A percentile compares a stretch with the other conserved stretches of the same genome.
These are phyloP conservation scores for Brenthis ino DNA, from an alignment of 2,888 invertebrate genomes.

Conservation along the genomic window DNA sequence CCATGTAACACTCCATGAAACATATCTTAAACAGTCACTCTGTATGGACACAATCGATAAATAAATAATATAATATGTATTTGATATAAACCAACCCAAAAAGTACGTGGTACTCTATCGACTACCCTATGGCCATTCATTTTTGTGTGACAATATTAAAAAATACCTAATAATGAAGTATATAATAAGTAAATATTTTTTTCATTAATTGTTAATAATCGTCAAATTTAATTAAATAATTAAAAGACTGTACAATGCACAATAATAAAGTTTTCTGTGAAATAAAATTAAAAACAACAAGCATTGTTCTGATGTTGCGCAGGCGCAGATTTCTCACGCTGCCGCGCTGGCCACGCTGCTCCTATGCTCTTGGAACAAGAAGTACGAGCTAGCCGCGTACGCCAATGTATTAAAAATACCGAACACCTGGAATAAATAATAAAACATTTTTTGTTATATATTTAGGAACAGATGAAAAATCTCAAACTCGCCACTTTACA, in stretches of 20 bases:
- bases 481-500: too few species aligned
- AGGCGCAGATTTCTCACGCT: conserved; percentile 37
- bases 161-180: conserved; percentile 1
- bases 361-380: conserved; percentile 89
- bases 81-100: conserved; percentile 14
- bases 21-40: conserved; percentile 37
- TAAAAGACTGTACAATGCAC: conserved; percentile 39
- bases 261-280: conserved; percentile 36
- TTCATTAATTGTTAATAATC: conserved; percentile 25
- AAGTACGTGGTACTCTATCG: conserved; percentile 8
- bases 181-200: conserved; percentile 14
- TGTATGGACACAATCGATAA: conserved; percentile 37
- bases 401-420: conserved; percentile 91
- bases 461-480: too few species aligned
- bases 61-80: conserved; percentile 7
- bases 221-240: conserved; percentile 37
- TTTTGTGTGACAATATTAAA: conserved; percentile 14
- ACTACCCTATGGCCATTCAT: conserved; percentile 27
- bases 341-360: conserved; percentile 54
- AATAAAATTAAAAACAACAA: conserved; percentile 45
- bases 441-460: too few species aligned
- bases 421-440: conserved; percentile 83
- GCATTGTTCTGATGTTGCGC: conserved; percentile 42
- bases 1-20: conserved; percentile 30
- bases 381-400: conserved; percentile 89